phyloP scores from a whole-genome alignment of 2,113 vertebrate genomes.

The Brachypteracias leptosomus region DNA sequence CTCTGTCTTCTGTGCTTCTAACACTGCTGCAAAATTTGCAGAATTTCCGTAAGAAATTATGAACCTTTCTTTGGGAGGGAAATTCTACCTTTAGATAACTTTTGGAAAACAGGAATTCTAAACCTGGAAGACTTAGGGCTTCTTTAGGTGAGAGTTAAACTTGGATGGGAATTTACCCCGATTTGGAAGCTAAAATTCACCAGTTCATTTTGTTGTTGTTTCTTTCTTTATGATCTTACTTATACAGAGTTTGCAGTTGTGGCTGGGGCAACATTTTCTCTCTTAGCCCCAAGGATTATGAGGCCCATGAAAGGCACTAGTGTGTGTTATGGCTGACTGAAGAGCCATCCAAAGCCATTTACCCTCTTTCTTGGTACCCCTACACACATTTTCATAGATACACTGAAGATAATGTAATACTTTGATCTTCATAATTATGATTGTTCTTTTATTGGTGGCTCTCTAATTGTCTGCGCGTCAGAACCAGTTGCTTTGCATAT shows the following conservation, averaged over 20 bases:
- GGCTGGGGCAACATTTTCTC: neutral
- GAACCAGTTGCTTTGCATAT: conserved; percentile 34
- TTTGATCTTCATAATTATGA: conserved; percentile 36
- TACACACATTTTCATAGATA: neutral
- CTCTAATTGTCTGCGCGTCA: conserved; percentile 27
- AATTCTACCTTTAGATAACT: neutral
- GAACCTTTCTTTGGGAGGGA: neutral
- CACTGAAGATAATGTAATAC: neutral
- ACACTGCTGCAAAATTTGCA: neutral
- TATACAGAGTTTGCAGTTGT: neutral
- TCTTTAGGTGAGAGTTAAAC: neutral
- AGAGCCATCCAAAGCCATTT: neutral
- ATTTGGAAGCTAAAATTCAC: neutral
- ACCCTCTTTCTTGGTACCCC: neutral
- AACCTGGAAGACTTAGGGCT: neutral
- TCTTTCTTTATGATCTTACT: neutral
- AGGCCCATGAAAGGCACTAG: neutral
- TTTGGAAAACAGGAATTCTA: neutral
- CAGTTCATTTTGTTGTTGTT: rapidly evolving
- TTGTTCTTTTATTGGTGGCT: conserved; percentile 37
- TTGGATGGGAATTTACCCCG: neutral
- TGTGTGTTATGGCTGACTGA: neutral
- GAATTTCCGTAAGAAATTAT: neutral
- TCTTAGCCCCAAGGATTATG: neutral
- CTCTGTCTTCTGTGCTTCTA: neutral